Base-by-base conservation (phyloP, 1,140 invertebrate genomes). In the Aleiodes sp. region DNA sequence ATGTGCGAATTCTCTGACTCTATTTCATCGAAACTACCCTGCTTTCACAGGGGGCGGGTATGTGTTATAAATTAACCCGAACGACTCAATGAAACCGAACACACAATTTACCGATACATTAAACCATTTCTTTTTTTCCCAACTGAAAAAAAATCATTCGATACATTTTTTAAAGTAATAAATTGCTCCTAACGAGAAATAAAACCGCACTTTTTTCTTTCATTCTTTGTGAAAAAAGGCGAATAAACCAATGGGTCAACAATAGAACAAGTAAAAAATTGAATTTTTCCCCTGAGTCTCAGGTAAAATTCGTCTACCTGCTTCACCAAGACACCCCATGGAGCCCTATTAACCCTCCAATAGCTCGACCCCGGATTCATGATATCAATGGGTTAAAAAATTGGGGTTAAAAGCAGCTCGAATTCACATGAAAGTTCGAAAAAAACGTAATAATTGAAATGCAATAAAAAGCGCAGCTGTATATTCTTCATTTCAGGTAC, bases 301-400 rank as follows among this genome's bases (percentile, higher is more conserved):
- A 52, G 46, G 46, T 52, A 52, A 52, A 24, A 21, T 65, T 21
- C 21, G 21, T 7, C 29, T 69, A 69, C 70, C 70, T 64, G 70
- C 33, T 4, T 35, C 12, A 7, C 26, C 28, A 14, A 8, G 24
- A 62, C 43, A 63, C 67, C 59, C 60, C 59, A 46, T 69, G 67
- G 26, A 63, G 67, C 41, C 16, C 31, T 28, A 76, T 78, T 73
- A 76, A 56, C 39, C 68, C 21, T 33, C 59, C 68, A 78, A 78
- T 75, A 70, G 71, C 14, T 59, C 56, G 64, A 70, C 65, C 66
- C 61, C 29, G 16, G 7, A 72, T 39, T 52, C 67, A 70, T 66
- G 57, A 24, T 67, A 78, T 81, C 78, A 82, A 83, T 83, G 77
- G 78, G 73, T 80, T 77, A 75, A 73, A 46, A 80, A 82, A 84